Base-by-base conservation (phyloP, 2,888 invertebrate genomes). In the Imbricaverruca yamaguchii region DNA sequence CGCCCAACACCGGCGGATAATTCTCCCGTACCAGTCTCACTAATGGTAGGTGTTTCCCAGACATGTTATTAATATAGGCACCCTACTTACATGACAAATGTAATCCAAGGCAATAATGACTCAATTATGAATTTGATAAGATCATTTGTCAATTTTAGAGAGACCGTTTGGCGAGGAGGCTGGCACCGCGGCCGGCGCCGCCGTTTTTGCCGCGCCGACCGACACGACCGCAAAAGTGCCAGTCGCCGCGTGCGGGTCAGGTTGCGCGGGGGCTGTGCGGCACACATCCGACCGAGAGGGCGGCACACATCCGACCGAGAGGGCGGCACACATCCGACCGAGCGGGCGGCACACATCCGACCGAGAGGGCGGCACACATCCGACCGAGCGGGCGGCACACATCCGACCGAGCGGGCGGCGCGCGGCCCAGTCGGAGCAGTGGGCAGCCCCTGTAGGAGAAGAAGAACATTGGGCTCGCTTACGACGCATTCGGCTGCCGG, bases 51-150 rank as follows among this genome's bases (percentile, higher is more conserved):
- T 69, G 69, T 69, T 69, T 69, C 69, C 69, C 69, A 69, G 69
- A 69, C 69, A 69, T 69, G 69, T 69, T 69, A 69, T 69, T 69
- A 69, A 69, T 69, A 69, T 69, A 69, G 69, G 69, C 69, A 69
- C 69, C 69, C 69, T 69, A 69, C 69, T 69, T 69, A 69, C 69
- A 69, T 69, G 69, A 69, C 69, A 69, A 69, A 69, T 69, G 69
- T 69, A 69, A 69, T 69, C 39, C 69, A 69, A 69, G 69, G 69
- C 69, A 69, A 53, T 69, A 69, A 69, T 69, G 69, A 69, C 69
- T 69, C 69, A 69, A 69, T 69, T 69, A 69, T 69, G 69, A 69
- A 69, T 69, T 69, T 69, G 69, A 69, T 69, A 69, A 69, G 69
- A 69, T 69, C 69, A 69, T 69, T 69, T 53, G 69, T 69, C 69